phyloP scores from a whole-genome alignment of 2,888 invertebrate genomes.

The Deilephila porcellus region DNA sequence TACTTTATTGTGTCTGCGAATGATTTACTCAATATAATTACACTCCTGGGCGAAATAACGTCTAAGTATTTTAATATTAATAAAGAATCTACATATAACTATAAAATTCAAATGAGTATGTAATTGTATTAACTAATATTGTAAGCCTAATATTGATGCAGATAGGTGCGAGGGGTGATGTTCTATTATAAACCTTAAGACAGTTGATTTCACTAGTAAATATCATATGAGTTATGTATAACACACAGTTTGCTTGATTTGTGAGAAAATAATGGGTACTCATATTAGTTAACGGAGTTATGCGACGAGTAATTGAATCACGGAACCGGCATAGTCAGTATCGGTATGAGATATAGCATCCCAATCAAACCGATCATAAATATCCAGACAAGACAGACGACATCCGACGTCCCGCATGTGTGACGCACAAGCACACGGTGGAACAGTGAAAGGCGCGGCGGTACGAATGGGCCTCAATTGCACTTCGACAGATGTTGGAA shows the following conservation, averaged over 20 bases:
- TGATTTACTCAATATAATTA: neutral
- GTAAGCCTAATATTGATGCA: no score
- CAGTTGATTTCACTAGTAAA: no score
- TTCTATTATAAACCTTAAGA: no score
- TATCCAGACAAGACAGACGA: neutral
- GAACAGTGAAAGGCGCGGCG: slow-evolving; percentile 20
- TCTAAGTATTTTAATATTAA: neutral
- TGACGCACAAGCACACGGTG: neutral
- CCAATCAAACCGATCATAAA: slow-evolving; percentile 20
- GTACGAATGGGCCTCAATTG: slow-evolving; percentile 21
- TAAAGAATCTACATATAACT: neutral
- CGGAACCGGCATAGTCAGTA: neutral
- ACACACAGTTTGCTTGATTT: neutral
- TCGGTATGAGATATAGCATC: neutral
- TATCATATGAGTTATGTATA: no score
- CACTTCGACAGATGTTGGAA: slow-evolving; percentile 20
- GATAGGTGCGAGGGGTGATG: no score
- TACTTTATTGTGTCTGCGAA: slow-evolving; percentile 3
- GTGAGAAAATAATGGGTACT: neutral
- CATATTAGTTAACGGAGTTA: neutral
- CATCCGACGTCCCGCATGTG: slow-evolving; percentile 24
- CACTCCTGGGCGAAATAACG: neutral
- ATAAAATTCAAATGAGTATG: no score
- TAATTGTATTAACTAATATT: no score
- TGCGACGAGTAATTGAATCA: slow-evolving; percentile 6